Evolutionary conservation across 2,888 invertebrate genomes (phyloP).

Genomic region (Flexamia atlantica): DNA sequence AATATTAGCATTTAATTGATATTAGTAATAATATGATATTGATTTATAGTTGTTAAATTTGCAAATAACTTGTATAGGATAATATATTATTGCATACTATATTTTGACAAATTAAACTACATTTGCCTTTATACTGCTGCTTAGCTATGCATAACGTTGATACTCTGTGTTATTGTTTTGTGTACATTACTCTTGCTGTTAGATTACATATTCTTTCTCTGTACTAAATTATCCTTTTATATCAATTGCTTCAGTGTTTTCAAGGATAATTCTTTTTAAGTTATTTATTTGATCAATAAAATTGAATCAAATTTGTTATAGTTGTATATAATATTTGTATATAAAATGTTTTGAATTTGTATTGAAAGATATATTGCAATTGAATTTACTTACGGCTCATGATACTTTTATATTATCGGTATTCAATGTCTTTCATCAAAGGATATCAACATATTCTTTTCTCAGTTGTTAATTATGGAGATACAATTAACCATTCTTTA

Average conservation of each 20-base stretch:
- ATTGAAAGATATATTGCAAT: background rate
- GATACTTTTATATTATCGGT: background rate
- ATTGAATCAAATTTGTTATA: constrained; percentile 18
- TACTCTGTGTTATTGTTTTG: constrained; percentile 40
- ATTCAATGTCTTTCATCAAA: constrained; percentile 1
- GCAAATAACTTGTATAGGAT: constrained; percentile 25
- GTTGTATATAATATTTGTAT: constrained; percentile 24
- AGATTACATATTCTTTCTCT: background rate
- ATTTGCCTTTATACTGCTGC: constrained; percentile 53
- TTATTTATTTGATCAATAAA: constrained; percentile 13
- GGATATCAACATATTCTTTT: background rate
- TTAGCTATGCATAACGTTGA: constrained; percentile 51
- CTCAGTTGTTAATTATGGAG: background rate
- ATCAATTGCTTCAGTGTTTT: constrained; percentile 41
- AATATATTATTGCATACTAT: constrained; percentile 24
- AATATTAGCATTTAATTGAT: background rate
- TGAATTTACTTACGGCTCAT: background rate
- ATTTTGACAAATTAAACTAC: constrained; percentile 21
- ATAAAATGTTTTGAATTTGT: background rate
- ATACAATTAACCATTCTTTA: background rate
- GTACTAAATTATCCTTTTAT: background rate
- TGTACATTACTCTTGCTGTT: constrained; percentile 30
- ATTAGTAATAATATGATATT: background rate
- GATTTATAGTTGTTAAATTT: constrained; percentile 13
- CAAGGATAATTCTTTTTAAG: background rate